phyloP scores from a whole-genome alignment of 2,113 vertebrate species.

The Setophaga coronata region DNA sequence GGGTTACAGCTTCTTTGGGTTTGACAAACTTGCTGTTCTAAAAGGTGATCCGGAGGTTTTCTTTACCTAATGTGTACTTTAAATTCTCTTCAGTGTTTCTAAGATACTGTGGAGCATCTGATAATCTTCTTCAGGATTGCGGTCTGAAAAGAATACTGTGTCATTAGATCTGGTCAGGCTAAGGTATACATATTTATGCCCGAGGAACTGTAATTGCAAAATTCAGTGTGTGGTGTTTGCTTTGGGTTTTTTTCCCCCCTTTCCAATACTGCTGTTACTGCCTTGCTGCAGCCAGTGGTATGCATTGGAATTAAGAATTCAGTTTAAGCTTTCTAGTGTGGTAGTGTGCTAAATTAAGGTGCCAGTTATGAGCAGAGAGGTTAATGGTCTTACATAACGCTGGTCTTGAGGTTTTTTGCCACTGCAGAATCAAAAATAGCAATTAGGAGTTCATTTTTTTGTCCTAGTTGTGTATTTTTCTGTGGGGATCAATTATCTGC shows the following conservation, averaged over 20 bases:
- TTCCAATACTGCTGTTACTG: neutral
- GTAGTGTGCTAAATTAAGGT: conserved; percentile 26
- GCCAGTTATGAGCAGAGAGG: conserved; percentile 4
- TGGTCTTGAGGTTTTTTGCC: conserved; percentile 21
- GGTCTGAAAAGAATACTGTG: neutral
- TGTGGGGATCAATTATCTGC: conserved; percentile 1
- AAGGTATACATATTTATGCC: neutral
- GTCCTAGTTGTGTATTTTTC: conserved; percentile 18
- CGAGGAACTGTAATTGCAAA: neutral
- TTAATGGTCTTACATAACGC: conserved; percentile 17
- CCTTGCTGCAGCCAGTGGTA: neutral
- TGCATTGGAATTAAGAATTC: neutral
- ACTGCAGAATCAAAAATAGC: conserved; percentile 38
- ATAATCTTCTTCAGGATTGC: neutral
- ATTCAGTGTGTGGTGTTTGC: neutral
- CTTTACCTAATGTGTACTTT: neutral
- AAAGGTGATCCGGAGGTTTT: neutral
- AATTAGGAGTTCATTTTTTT: neutral
- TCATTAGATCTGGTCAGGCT: neutral
- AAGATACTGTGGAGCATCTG: neutral
- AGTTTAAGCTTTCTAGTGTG: neutral
- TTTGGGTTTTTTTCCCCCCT: neutral
- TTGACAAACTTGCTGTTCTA: neutral
- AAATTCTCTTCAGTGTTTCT: neutral
- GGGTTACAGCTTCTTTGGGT: neutral